Base-by-base conservation (phyloP, 2,797 vertebrate genomes). In the Sparus aurata region DNA sequence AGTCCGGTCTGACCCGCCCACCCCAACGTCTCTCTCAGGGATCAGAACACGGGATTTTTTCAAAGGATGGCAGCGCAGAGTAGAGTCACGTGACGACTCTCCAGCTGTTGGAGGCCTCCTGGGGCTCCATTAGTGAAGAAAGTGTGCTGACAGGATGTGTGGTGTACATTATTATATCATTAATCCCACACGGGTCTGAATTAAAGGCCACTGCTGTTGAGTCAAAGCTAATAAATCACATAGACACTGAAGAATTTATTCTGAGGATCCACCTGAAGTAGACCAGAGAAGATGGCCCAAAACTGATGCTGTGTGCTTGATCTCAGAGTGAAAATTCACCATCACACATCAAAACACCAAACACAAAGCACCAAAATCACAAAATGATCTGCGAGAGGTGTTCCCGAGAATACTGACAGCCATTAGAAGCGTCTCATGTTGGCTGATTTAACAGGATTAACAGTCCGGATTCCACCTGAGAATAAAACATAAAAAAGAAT, bases 311-410 rank as follows among this genome's bases (percentile, higher is more conserved):
- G 25, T 34, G 30, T 7, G 30, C 30, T 34, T 8, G 30, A 34
- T 34, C 30, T 34, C 30, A 8, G 30, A 7, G 30, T 7, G 8
- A 38, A 9, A n/a, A n/a, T n/a, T n/a, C n/a, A n/a, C n/a, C n/a
- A n/a, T n/a, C n/a, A n/a, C n/a, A n/a, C n/a, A n/a, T 30, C 30
- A 30, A 30, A 27, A 27, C 27, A n/a, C 27, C 3, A 5, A 30
- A 5, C 18, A 20, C 6, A 27, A 20, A 63, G 12, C n/a, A 54
- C 30, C 62, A 68, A 58, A 60, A 65, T 2, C 3, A 20, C 38
- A 20, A 69, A 62, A 72, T 69, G 2, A 71, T 68, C 20, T 63
- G 65, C 12, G 66, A 87, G 69, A 83, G 22, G 58, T 25, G 55
- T 69, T 52, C 59, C 23, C 72, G 22, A 46, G 17, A 71, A 38